Base-by-base conservation (phyloP, 2,797 vertebrate genomes). In the Iguana delicatissima region DNA sequence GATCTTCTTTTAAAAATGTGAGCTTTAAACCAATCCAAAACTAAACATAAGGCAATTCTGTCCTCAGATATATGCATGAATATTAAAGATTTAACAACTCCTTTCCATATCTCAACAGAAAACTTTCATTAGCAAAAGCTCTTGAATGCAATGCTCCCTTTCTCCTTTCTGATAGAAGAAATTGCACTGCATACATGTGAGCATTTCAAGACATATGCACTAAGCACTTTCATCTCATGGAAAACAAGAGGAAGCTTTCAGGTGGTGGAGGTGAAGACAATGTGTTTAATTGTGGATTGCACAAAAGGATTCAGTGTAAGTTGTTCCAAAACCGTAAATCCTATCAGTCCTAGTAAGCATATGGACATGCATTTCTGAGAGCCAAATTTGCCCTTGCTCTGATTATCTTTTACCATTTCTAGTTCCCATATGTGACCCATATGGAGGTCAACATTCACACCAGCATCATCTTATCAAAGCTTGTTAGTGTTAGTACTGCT, bases 1-100 rank as follows among this genome's bases (percentile, higher is more conserved):
- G 57, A 13, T 59, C 18, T 59, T 59, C 5, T 57, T 14, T 18
- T 22, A 6, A 62, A 62, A 20, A 18, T 4, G 14, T 77, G 6
- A 24, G 55, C 4, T 64, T 14, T 81, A 95, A 96, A 94, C 88
- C 95, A 96, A 95, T 92, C 94, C 94, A 95, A 94, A 92, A 91
- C 95, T 52, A 81, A 85, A 85, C 93, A 8, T 88, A 85, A 79
- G 38, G 77, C n/a, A 0, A 26, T 84, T 89, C 57, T 89, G 73
- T 89, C 50, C n/a, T 10, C 22, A 62, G 69, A 13, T 76, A 69
- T 62, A 62, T 84, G 85, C 80, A 85, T 88, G 84, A 79, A 52
- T 32, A 13, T 79, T 50, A 18, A 13, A 79, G 5, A 18, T 89
- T 67, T 85, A 38, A 87, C 84, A 64, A 87, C 26, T 52, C 24